Evolutionary conservation across 2,888 invertebrate species (phyloP), one percentile per base, ranked within the genome.

Genomic region (Drosophila diplacantha): DNA sequence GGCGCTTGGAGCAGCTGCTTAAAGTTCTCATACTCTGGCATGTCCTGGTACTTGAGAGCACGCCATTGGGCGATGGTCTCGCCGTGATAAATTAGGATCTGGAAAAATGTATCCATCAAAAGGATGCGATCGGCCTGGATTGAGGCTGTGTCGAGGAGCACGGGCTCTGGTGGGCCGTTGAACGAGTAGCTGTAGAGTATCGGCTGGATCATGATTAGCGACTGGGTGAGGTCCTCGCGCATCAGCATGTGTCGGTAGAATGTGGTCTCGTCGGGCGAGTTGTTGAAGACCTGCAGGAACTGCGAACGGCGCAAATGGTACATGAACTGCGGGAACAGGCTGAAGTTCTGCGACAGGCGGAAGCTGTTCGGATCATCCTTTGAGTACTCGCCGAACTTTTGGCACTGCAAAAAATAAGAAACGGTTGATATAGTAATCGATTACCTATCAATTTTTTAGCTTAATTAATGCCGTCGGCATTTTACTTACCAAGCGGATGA

Each of bases 81-180:
- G 87, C 99, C 99, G 85, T 98, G 98, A 89, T 98, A 99, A 85
- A 99, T 99, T 58, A 99, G 93, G 85, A 99, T 97, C 90, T 99
- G 99, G 93, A 99, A 99, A 91, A 99, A 99, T 0, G 99, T 99
- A 89, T 99, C 99, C 98, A 99, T 98, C 55, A 99, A 92, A 43
- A 99, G 91, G 83, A 99, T 99, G 64, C 97, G 91, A 88, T 99
- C 99, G 0, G 98, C 94, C 88, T 98, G 96, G 85, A 99, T 99
- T 68, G 97, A 97, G 52, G 97, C 97, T 4, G 99, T 97, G 88
- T 99, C 99, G 35, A 99, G 90, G 22, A 99, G 90, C 6, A 99
- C 99, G 1, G 99, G 98, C 90, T 98, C 97, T 0, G 98, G 98
- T 0, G 97, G 96, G 0, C 98, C 98, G 84, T 95, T 96, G 89